Percentiles rank a stretch among this genome's conserved stretches.
Conservation (phyloP, 2,113 vertebrate genomes). For the Lamprotornis superbus region DNA sequence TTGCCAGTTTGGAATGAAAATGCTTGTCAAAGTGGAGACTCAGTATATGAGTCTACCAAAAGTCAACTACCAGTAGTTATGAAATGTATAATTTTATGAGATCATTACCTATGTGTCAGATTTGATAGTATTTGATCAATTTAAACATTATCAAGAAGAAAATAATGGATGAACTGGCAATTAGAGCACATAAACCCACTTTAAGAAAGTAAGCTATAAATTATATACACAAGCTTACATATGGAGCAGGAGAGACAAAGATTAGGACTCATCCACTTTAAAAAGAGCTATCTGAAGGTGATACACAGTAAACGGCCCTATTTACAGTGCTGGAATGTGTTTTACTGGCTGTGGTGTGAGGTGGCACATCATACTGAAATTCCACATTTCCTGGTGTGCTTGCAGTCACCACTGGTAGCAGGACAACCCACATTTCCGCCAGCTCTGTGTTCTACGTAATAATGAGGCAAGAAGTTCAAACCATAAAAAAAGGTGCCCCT, state of each 20-base stretch:
- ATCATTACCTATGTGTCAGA: background rate
- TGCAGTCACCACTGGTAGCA: background rate
- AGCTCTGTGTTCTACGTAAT: background rate
- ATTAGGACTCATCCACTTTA: background rate
- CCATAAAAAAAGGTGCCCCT: background rate
- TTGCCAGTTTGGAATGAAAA: background rate
- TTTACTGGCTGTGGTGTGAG: background rate
- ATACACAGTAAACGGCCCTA: background rate
- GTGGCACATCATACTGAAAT: background rate
- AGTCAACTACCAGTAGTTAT: background rate
- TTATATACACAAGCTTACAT: background rate
- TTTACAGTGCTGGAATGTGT: background rate
- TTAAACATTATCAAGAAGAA: background rate
- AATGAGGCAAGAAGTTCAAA: background rate
- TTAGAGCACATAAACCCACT: background rate
- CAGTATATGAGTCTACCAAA: background rate
- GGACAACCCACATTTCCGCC: fast-evolving
- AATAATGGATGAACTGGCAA: background rate
- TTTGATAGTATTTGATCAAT: background rate
- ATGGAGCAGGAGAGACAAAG: background rate
- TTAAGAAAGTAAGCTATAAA: background rate
- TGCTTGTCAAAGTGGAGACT: background rate
- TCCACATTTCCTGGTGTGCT: fast-evolving
- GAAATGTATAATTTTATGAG: background rate
- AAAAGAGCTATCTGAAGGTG: background rate